phyloP scores from a whole-genome alignment of 2,113 vertebrate species.

The Rhea pennata region DNA sequence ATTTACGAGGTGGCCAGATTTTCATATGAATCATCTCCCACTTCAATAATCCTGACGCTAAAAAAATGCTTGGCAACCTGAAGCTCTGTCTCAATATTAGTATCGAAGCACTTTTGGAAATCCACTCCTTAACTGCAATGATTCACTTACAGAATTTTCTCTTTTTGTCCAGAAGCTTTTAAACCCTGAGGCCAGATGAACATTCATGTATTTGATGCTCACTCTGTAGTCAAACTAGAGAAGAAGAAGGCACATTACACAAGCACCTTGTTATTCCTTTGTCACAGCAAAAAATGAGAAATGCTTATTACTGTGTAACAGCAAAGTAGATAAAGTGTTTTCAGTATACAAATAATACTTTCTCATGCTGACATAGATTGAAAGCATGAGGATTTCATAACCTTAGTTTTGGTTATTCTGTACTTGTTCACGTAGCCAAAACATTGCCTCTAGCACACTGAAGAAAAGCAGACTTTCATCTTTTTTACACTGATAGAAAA shows the following conservation, averaged over 20 bases:
- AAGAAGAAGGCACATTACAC: not conserved
- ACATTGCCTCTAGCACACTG: not conserved
- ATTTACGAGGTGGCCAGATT: not conserved
- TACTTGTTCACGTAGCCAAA: not conserved
- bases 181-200: not conserved
- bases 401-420: not conserved
- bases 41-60: not conserved
- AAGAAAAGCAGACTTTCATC: not conserved
- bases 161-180: conserved; percentile 1
- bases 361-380: not conserved
- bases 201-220: not conserved
- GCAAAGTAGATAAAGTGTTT: not conserved
- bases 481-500: not conserved
- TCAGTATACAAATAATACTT: not conserved
- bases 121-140: not conserved
- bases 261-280: not conserved
- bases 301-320: not conserved
- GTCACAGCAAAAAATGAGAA: not conserved
- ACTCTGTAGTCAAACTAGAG: not conserved
- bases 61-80: not conserved
- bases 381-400: not conserved
- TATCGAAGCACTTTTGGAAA: not conserved
- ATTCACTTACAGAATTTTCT: not conserved
- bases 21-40: not conserved
- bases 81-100: not conserved